phyloP scores from a whole-genome alignment of 2,888 invertebrate genomes.

The Vesta saturnalis region DNA sequence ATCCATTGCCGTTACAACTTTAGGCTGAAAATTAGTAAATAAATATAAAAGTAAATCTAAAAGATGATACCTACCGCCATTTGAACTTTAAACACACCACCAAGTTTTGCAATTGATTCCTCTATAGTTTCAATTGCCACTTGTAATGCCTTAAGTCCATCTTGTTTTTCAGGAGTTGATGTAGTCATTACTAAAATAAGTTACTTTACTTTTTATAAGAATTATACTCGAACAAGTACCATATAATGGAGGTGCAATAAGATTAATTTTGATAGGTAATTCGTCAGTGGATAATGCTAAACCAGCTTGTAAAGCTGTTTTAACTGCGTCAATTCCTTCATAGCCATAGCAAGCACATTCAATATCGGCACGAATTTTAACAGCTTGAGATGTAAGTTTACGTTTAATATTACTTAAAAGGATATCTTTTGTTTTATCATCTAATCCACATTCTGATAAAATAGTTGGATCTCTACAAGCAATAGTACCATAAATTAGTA shows the following conservation, averaged over 20 bases:
- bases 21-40: slow-evolving; percentile 66
- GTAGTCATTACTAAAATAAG: slow-evolving; percentile 85
- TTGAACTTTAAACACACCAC: slow-evolving; percentile 94
- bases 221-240: too few species aligned
- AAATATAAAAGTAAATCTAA: background rate
- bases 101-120: slow-evolving; percentile 80
- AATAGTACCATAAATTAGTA: background rate
- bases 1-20: slow-evolving; percentile 98
- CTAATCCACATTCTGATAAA: slow-evolving; percentile 94
- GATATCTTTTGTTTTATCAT: slow-evolving; percentile 91
- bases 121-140: slow-evolving; percentile 90
- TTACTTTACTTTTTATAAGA: background rate
- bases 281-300: slow-evolving; percentile 91
- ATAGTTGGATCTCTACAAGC: slow-evolving; percentile 89
- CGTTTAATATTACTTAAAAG: slow-evolving; percentile 94
- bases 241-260: slow-evolving; percentile 98
- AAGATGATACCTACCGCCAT: slow-evolving; percentile 79
- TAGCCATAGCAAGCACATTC: slow-evolving; percentile 96
- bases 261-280: slow-evolving; percentile 97
- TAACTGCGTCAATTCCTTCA: slow-evolving; percentile 99
- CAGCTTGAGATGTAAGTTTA: slow-evolving; percentile 96
- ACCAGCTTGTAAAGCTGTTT: slow-evolving; percentile 89
- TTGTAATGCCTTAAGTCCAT: slow-evolving; percentile 90
- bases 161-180: slow-evolving; percentile 94
- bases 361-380: slow-evolving; percentile 92